A percentile compares a stretch with the other conserved stretches of the same genome.
Evolutionary conservation across 2,888 invertebrate genomes (phyloP).

Genomic region (Apotomis betuletana): DNA sequence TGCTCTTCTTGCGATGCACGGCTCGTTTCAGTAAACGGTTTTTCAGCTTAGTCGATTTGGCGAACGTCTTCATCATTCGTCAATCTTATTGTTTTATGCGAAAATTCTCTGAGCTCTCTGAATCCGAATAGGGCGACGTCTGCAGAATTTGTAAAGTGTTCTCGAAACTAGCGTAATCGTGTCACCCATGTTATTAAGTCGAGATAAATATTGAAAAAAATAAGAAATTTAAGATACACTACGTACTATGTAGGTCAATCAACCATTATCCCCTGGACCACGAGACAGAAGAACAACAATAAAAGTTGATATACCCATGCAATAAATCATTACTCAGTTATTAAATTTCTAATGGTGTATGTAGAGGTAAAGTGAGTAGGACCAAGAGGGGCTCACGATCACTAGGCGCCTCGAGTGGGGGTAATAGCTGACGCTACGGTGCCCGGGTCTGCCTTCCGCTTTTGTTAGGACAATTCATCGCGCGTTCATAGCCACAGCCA

Average conservation of each 20-base stretch:
- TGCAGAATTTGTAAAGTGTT: conserved; percentile 27
- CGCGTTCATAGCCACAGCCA: too few relatives aligned
- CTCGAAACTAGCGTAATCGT: conserved; percentile 18
- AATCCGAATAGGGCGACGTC: conserved; percentile 29
- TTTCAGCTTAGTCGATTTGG: conserved; percentile 53
- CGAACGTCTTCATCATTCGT: conserved; percentile 47
- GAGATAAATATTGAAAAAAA: not conserved
- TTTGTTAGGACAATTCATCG: too few relatives aligned
- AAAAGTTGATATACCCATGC: too few relatives aligned
- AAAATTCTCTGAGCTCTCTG: conserved; percentile 27
- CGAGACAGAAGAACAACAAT: too few relatives aligned
- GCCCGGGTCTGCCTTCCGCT: too few relatives aligned
- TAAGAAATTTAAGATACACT: not conserved
- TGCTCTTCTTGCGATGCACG: conserved; percentile 53
- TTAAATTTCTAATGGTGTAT: too few relatives aligned
- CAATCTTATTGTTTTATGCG: conserved; percentile 42
- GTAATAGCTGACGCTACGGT: too few relatives aligned
- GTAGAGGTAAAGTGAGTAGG: too few relatives aligned
- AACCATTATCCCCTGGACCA: too few relatives aligned
- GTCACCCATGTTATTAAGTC: not conserved
- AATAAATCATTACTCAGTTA: too few relatives aligned
- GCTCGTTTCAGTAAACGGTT: conserved; percentile 55
- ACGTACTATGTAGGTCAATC: not conserved
- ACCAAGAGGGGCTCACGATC: too few relatives aligned
- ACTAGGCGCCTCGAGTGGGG: too few relatives aligned